These are phyloP conservation scores for Drosophila mettleri DNA, from an alignment of 2,888 invertebrate genomes.

Conservation along the genomic window DNA sequence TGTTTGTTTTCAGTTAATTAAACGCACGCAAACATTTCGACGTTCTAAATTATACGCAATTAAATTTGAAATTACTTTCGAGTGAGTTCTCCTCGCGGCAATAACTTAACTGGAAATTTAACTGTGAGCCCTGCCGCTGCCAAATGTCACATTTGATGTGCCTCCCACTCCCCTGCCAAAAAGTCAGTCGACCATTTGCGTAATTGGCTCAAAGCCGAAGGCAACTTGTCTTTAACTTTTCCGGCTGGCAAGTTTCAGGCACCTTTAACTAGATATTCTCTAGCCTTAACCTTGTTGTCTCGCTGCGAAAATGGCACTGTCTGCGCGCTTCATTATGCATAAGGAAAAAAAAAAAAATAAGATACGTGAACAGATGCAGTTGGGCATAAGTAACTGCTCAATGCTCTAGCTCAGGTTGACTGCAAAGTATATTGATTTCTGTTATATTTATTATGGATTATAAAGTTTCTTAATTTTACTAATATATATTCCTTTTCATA, in stretches of 20 bases:
- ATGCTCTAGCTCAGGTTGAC: neutral
- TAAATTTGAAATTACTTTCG: constrained; percentile 78
- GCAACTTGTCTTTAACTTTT: constrained; percentile 48
- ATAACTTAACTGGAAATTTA: constrained; percentile 77
- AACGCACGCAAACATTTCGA: constrained; percentile 78
- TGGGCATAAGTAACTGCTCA: neutral
- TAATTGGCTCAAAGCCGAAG: constrained; percentile 32
- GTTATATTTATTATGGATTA: too few relatives aligned
- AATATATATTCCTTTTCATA: too few relatives aligned
- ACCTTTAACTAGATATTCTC: constrained; percentile 54
- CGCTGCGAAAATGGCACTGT: constrained; percentile 58
- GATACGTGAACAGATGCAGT: neutral
- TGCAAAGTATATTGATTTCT: too few relatives aligned
- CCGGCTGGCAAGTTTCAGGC: constrained; percentile 28
- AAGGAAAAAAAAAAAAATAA: constrained; percentile 36
- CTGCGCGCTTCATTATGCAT: constrained; percentile 71
- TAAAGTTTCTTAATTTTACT: too few relatives aligned
- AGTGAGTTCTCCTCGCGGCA: constrained; percentile 65
- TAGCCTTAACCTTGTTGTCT: constrained; percentile 59
- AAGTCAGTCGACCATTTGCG: constrained; percentile 9
- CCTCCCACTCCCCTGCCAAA: neutral
- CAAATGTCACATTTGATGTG: constrained; percentile 77
- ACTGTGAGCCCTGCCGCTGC: constrained; percentile 62
- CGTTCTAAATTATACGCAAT: constrained; percentile 78
- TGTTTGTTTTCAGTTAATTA: constrained; percentile 80